A percentile compares a stretch with the other conserved stretches of the same genome.
Conservation (phyloP, 1,140 invertebrate species). For the Eumaeus atala region DNA sequence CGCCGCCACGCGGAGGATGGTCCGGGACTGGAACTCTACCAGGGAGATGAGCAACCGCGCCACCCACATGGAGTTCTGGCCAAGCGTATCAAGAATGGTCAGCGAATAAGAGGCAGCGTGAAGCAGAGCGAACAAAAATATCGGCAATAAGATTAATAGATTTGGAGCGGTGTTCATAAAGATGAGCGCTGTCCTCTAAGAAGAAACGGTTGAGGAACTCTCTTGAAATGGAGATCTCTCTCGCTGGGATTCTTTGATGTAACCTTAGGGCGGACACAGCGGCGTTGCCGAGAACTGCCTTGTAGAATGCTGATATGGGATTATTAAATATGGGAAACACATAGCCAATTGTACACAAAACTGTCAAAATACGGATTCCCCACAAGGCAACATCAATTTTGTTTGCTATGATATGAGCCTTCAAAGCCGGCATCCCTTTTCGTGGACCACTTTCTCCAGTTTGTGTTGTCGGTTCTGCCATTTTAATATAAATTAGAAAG, state of each 20-base stretch:
- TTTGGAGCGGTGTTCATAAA: constrained; percentile 93
- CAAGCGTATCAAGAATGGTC: constrained; percentile 88
- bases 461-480: constrained; percentile 51
- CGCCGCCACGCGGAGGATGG: constrained; percentile 89
- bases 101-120: constrained; percentile 94
- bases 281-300: constrained; percentile 92
- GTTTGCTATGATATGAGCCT: constrained; percentile 83
- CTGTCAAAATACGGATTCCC: constrained; percentile 86
- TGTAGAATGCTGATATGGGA: constrained; percentile 90
- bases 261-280: constrained; percentile 94
- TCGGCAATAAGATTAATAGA: constrained; percentile 90
- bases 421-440: constrained; percentile 77
- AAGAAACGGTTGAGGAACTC: constrained; percentile 88
- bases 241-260: constrained; percentile 89
- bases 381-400: constrained; percentile 91
- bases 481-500: too few species aligned
- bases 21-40: constrained; percentile 89
- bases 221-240: constrained; percentile 82
- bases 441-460: constrained; percentile 55
- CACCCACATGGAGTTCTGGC: constrained; percentile 91
- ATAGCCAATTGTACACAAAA: constrained; percentile 89
- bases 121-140: constrained; percentile 91
- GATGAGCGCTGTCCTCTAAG: constrained; percentile 96
- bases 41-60: constrained; percentile 89
- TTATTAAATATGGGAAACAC: constrained; percentile 89